Conservation (phyloP, 2,888 invertebrate genomes). For the Elysia crispata region DNA sequence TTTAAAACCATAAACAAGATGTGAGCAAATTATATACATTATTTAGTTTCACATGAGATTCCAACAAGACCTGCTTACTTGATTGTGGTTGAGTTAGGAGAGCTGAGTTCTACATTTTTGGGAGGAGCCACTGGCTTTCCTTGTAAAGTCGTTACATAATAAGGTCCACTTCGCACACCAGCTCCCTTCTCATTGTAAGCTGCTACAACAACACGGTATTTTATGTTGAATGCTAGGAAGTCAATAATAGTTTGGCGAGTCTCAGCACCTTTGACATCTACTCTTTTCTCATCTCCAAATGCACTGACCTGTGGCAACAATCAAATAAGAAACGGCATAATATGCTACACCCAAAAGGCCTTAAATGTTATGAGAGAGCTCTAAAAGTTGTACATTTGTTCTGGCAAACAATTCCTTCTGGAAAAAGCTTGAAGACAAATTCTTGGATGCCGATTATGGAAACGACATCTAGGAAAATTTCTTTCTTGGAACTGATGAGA, state of each 20-base stretch:
- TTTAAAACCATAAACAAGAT: no score
- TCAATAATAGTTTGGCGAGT: conserved; percentile 79
- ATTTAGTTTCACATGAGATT: no score
- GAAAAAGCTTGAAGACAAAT: no score
- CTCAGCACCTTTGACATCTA: conserved; percentile 38
- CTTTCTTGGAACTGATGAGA: no score
- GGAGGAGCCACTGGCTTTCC: conserved; percentile 87
- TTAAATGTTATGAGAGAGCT: no score
- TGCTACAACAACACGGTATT: conserved; percentile 95
- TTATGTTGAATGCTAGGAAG: conserved; percentile 97
- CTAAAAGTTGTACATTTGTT: no score
- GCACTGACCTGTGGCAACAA: conserved; percentile 34
- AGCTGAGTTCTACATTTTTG: conserved; percentile 86
- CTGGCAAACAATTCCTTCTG: no score
- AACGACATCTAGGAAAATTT: no score
- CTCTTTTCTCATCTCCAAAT: conserved; percentile 41
- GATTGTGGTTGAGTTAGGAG: conserved; percentile 91
- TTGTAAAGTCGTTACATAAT: conserved; percentile 96
- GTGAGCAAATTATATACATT: no score
- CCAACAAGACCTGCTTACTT: conserved; percentile 18
- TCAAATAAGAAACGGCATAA: no score
- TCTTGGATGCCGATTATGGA: no score
- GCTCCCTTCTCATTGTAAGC: conserved; percentile 98
- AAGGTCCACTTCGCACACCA: conserved; percentile 92
- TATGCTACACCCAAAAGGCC: no score